Percentiles rank a stretch among this genome's conserved stretches.
Conservation (phyloP, 2,113 vertebrate species). For the Dasyurus viverrinus region DNA sequence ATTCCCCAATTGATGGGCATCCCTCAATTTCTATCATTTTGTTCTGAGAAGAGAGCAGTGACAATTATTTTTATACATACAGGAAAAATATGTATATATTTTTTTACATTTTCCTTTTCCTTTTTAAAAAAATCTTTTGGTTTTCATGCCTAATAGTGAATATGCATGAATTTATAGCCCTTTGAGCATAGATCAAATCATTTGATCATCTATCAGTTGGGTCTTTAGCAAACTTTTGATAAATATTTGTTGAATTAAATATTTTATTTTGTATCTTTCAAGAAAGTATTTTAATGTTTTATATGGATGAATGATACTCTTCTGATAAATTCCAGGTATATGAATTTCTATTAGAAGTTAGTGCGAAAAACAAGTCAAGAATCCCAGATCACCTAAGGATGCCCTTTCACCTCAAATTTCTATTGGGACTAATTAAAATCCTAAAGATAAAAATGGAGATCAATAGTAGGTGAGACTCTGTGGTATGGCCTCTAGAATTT, state of each 20-base stretch:
- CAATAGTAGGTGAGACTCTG: not conserved
- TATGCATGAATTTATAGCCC: too few species aligned
- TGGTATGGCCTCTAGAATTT: not conserved
- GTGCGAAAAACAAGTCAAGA: not conserved
- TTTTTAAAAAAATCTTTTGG: too few species aligned
- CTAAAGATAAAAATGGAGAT: not conserved
- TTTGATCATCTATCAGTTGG: too few species aligned
- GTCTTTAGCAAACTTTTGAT: too few species aligned
- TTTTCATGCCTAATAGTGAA: too few species aligned
- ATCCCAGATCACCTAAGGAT: not conserved
- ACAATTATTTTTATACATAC: too few species aligned
- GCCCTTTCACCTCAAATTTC: not conserved
- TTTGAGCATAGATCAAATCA: too few species aligned
- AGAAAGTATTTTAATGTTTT: not conserved
- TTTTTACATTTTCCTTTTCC: too few species aligned
- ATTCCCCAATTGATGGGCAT: too few species aligned
- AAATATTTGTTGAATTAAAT: not conserved
- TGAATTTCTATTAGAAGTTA: not conserved
- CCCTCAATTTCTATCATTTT: too few species aligned
- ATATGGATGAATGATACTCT: not conserved
- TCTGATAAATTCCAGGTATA: not conserved
- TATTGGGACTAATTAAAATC: not conserved
- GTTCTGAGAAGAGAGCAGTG: too few species aligned
- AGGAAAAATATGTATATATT: too few species aligned
- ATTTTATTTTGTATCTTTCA: not conserved